phyloP scores from a whole-genome alignment of 2,797 vertebrate genomes.

The Centropyge bicolor region DNA sequence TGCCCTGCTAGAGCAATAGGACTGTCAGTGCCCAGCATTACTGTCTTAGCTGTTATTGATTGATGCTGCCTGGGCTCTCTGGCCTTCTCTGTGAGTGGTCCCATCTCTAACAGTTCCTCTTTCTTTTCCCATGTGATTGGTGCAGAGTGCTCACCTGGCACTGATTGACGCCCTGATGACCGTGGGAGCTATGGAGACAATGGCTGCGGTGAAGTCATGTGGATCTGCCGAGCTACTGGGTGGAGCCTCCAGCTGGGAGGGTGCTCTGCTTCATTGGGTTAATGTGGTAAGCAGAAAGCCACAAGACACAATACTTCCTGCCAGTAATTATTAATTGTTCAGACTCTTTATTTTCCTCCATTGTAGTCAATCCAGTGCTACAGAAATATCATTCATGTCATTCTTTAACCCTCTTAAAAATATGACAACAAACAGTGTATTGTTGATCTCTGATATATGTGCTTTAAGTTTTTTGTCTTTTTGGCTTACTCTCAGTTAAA shows the following conservation, averaged over 20 bases:
- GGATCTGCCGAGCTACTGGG: conserved; percentile 78
- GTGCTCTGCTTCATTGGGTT: conserved; percentile 90
- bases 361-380: conserved; percentile 4
- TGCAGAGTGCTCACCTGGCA: conserved; percentile 91
- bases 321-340: neutral
- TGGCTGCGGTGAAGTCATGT: conserved; percentile 80
- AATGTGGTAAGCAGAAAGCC: conserved; percentile 84
- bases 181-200: conserved; percentile 88
- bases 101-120: conserved; percentile 45
- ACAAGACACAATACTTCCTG: neutral
- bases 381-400: too few relatives aligned
- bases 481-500: conserved; percentile 84
- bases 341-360: neutral
- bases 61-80: conserved; percentile 36
- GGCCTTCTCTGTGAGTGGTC: conserved; percentile 6
- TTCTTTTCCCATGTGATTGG: conserved; percentile 60
- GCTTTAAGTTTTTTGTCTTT: conserved; percentile 10
- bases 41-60: conserved; percentile 58
- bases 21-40: conserved; percentile 52
- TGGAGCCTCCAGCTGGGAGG: conserved; percentile 85
- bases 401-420: neutral
- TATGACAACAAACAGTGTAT: neutral
- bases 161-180: conserved; percentile 92
- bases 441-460: neutral
- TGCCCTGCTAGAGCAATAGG: conserved; percentile 15